Base-by-base conservation (phyloP, 2,888 invertebrate species). In the Drosophila imparisetae region DNA sequence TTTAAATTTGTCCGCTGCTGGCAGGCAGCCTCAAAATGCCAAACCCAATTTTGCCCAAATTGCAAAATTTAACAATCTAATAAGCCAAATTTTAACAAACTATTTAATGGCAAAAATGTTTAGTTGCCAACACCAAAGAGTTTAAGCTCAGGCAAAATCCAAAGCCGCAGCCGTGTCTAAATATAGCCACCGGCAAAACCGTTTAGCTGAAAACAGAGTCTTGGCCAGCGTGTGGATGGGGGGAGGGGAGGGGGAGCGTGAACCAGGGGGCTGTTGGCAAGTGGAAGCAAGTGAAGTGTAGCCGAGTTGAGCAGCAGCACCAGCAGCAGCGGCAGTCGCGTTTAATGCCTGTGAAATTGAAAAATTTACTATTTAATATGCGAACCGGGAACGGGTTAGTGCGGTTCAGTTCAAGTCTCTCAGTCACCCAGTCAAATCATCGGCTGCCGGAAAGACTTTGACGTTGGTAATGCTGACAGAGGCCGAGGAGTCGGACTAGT, bases 291-390 rank as follows among this genome's bases (percentile, higher is more conserved):
- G 61, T 80, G 66, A 59, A 84, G 87, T 62, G 66, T 69, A 72
- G 75, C 63, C 64, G 60, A 68, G 83, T 58, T 63, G 53, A 65
- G 71, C 66, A 68, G 54, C 57, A 49, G 60, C 64, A 66, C 66
- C 70, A 64, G 27, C 67, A 58, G 54, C 71, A 65, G 60, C 72
- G 78, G 89, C 83, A 67, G 89, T 72, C 84, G 86, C 86, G 86
- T 89, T 90, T 87, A 90, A 87, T 87, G 86, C 89, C 89, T 90
- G 90, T 89, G 90, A 87, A 87, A 87, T 87, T 87, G 86, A 88
- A 86, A 86, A 90, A 86, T 86, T 78, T 90, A 88, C 89, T 86
- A 90, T 89, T 86, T 86, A 86, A 86, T 86, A 86, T 86, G 85
- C 85, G 88, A 86, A 89, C 85, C 81, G 83, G 69, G 80, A 78